Evolutionary conservation across 30 jellyfish, hydroid and myxozoan species (phyloP), one percentile per base, ranked within the genome.

Genomic region (Hydractinia symbiolongicarpus): DNA sequence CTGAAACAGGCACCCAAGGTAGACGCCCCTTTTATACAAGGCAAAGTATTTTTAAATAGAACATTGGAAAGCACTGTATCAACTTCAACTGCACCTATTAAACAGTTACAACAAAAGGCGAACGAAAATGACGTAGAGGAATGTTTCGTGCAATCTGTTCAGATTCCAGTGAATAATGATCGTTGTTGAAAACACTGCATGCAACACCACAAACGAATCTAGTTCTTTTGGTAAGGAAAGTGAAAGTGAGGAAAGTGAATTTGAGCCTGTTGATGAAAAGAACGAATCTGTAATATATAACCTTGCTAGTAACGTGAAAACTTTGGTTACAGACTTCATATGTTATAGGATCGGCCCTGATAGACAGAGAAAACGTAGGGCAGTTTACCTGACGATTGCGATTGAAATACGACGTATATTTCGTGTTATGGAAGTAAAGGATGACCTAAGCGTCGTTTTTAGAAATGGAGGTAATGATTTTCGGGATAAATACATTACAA

Each of bases 261-360:
- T 64, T 51, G 74, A 64, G 40, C 8, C 40, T 64, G 19, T 30
- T 2, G 44, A 30, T 30, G 44, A 64, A n/a, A 0, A n/a, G 17
- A 64, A 64, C 16, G n/a, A 51, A 64, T 64, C 40, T 13, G 74
- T 44, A 64, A 7, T 64, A 6, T 64, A 51, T 6, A 64, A 44
- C 9, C 9, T 64, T 51, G 17, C 44, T 30, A 30, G 44, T 30
- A 30, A 30, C 2, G 40, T 64, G 40, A 6, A n/a, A n/a, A n/a
- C n/a, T n/a, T n/a, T 64, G 74, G 19, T 64, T n/a, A 64, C 19
- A n/a, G 17, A 64, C 17, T 64, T 64, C 40, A n/a, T n/a, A 44
- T n/a, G 40, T n/a, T 64, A 64, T 51, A 64, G 4, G 74, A 51
- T 64, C 16, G 6, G 74, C 74, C 74, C 74, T 64, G 74, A 64